Evolutionary conservation across 2,113 vertebrate genomes (phyloP).

Genomic region (Peucedramus taeniatus): DNA sequence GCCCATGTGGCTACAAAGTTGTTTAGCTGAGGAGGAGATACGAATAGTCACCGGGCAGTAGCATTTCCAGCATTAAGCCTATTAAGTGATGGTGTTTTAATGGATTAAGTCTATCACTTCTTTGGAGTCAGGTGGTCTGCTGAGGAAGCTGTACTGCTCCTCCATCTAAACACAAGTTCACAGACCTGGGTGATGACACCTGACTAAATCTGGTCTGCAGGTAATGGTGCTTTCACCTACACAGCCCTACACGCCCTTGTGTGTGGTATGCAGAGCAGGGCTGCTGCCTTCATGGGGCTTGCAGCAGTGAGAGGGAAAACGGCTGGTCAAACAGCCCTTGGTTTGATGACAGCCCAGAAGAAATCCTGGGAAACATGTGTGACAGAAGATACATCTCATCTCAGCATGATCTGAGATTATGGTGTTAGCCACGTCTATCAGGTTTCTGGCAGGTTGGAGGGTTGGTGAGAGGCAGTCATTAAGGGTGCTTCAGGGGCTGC

Average conservation of each 20-base stretch:
- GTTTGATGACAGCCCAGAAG: neutral
- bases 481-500: constrained; percentile 6
- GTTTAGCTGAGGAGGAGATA: neutral
- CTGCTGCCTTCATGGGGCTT: neutral
- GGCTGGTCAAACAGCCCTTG: neutral
- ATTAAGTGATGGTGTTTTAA: neutral
- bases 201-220: neutral
- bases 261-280: neutral
- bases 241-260: neutral
- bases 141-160: neutral
- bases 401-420: neutral
- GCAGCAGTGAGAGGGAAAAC: neutral
- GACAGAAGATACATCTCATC: neutral
- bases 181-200: neutral
- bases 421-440: constrained; percentile 11
- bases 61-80: neutral
- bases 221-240: neutral
- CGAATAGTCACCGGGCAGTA: neutral
- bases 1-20: neutral
- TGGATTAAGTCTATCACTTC: neutral
- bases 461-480: neutral
- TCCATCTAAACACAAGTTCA: neutral
- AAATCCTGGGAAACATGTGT: neutral
- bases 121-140: neutral
- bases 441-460: neutral